Evolutionary conservation across 2,888 invertebrate genomes (phyloP), one percentile per base, ranked within the genome.

Genomic region (Gastrophysa polygoni): DNA sequence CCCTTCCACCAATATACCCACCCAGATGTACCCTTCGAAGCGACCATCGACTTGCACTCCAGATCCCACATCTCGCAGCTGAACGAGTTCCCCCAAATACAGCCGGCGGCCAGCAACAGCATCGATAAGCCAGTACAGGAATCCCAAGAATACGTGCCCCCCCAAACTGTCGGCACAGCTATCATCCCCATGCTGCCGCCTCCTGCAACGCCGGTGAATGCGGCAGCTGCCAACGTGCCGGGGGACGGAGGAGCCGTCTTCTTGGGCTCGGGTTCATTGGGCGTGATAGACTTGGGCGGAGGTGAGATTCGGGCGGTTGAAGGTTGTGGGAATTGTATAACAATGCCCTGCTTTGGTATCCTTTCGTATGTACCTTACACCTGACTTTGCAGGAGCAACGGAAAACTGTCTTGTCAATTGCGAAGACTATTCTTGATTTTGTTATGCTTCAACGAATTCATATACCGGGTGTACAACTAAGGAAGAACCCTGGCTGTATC

Each of bases 221-320:
- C 76, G 2, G 75, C 66, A 1, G 77, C 76, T 17, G 63, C 73
- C 0, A 77, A 77, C 57, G 73, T 76, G 5, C 76, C 76, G n/a
- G 49, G 67, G 0, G 63, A 66, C 28, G 68, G 72, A 55, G 73
- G 77, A 24, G 77, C 78, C 11, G 76, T 80, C 20, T 78, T 78
- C 57, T 65, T 81, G 17, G 72, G 81, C 21, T 80, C 80, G 1
- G 81, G 81, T 32, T 74, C 79, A 1, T 59, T 81, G 20, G 81
- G 81, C n/a, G 78, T 80, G n/a, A 68, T 78, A 1, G 60, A 69
- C 51, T 71, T 80, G 38, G 78, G 78, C 57, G 78, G 80, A 70
- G 81, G 74, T 74, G 14, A 17, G 18, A 20, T 29, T 28, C n/a
- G 17, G 14, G 6, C 16, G 1, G 2, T 34, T 18, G 28, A 14